Conservation (phyloP, 2,797 vertebrate genomes). For the Limosa lapponica region DNA sequence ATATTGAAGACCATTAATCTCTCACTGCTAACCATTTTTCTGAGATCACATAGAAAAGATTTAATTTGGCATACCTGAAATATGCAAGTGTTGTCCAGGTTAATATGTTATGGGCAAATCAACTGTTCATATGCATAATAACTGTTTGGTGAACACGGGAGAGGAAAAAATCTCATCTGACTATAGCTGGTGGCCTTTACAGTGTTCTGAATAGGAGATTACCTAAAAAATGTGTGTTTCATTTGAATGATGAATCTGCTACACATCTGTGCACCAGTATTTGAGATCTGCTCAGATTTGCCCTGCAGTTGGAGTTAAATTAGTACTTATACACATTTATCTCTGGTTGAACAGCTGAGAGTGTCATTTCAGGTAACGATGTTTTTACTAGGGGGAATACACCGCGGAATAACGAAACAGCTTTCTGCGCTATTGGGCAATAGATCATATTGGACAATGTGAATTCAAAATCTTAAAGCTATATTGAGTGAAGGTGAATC, state of each 20-base stretch:
- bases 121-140: not conserved
- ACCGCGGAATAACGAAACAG: not conserved
- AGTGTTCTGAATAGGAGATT: not conserved
- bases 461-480: not conserved
- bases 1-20: not conserved
- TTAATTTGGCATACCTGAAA: not conserved
- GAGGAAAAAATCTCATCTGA: not conserved
- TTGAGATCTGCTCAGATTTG: not conserved
- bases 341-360: not conserved
- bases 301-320: not conserved
- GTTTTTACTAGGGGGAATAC: not conserved
- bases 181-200: not conserved
- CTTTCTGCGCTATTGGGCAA: not conserved
- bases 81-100: not conserved
- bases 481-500: not conserved
- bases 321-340: not conserved
- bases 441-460: not conserved
- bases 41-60: not conserved
- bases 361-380: not conserved
- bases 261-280: not conserved
- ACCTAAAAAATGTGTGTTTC: not conserved
- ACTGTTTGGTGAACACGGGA: not conserved
- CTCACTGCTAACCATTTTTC: not conserved
- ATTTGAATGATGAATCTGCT: not conserved
- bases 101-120: not conserved